phyloP scores from a whole-genome alignment of 1,140 invertebrate species.

The Platyscapa corneri region DNA sequence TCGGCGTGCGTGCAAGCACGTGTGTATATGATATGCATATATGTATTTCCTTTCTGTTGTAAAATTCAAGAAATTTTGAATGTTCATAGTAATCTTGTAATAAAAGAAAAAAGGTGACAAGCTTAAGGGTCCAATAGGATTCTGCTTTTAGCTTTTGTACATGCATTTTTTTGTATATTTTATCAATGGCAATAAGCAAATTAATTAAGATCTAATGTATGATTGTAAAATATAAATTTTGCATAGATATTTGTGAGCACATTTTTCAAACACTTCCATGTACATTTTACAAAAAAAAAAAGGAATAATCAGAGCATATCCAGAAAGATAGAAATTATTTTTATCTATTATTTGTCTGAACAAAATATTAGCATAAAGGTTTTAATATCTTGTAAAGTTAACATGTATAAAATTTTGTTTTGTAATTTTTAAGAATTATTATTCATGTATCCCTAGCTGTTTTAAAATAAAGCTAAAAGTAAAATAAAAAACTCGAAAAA shows the following conservation, averaged over 20 bases:
- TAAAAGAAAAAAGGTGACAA: slow-evolving; percentile 30
- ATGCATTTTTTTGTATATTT: slow-evolving; percentile 46
- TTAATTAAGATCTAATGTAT: slow-evolving; percentile 30
- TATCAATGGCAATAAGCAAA: slow-evolving; percentile 26
- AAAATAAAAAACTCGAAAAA: slow-evolving; percentile 13
- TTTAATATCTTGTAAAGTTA: slow-evolving; percentile 54
- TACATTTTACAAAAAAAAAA: slow-evolving; percentile 50
- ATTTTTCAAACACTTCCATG: slow-evolving; percentile 51
- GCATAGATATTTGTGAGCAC: slow-evolving; percentile 44
- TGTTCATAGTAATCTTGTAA: slow-evolving; percentile 40
- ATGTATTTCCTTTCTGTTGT: slow-evolving; percentile 41
- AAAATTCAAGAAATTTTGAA: slow-evolving; percentile 55
- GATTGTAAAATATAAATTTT: slow-evolving; percentile 52
- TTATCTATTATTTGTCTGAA: slow-evolving; percentile 49
- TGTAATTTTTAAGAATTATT: slow-evolving; percentile 60
- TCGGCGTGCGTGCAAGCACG: no score
- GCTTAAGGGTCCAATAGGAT: slow-evolving; percentile 43
- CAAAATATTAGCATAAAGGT: slow-evolving; percentile 58
- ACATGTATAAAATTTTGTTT: slow-evolving; percentile 65
- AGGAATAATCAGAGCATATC: slow-evolving; percentile 54
- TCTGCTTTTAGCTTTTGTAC: slow-evolving; percentile 51
- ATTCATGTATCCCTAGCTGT: slow-evolving; percentile 8
- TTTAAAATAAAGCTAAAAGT: slow-evolving; percentile 27
- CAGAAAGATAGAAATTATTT: slow-evolving; percentile 59
- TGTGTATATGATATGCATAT: no score